A percentile compares a stretch with the other conserved stretches of the same genome.
phyloP scores from a whole-genome alignment of 1,140 invertebrate species.

The Ylistrum balloti region DNA sequence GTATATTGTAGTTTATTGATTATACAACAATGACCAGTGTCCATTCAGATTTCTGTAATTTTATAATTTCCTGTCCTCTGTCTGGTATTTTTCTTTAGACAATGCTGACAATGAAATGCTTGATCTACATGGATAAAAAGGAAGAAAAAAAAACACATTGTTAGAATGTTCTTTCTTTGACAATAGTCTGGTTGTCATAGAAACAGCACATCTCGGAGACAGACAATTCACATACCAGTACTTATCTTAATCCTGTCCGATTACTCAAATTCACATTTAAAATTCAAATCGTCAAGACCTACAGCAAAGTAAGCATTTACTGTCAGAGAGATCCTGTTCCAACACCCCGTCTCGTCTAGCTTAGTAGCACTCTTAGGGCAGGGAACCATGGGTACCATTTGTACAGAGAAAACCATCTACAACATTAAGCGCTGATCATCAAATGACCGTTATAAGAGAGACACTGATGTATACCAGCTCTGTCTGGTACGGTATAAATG shows the following conservation, averaged over 20 bases:
- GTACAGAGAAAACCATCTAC: neutral
- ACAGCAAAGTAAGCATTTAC: neutral
- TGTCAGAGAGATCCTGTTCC: neutral
- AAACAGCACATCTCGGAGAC: neutral
- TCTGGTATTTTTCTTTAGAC: neutral
- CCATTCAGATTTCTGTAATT: no score
- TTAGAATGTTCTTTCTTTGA: neutral
- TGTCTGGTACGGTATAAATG: neutral
- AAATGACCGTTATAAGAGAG: conserved; percentile 26
- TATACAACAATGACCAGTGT: no score
- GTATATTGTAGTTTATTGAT: no score
- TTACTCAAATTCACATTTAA: conserved; percentile 3
- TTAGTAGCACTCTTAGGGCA: neutral
- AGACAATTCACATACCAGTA: neutral
- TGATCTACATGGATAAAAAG: neutral
- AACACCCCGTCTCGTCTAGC: neutral
- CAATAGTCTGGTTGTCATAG: neutral
- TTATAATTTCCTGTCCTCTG: neutral
- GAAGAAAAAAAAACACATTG: neutral
- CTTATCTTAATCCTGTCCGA: neutral
- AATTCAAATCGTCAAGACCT: neutral
- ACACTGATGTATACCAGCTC: neutral
- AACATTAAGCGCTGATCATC: neutral
- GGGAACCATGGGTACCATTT: neutral
- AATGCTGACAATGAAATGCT: neutral